A percentile compares a stretch with the other conserved stretches of the same genome.
phyloP scores from a whole-genome alignment of 2,113 vertebrate species.

The Mus spicilegus region DNA sequence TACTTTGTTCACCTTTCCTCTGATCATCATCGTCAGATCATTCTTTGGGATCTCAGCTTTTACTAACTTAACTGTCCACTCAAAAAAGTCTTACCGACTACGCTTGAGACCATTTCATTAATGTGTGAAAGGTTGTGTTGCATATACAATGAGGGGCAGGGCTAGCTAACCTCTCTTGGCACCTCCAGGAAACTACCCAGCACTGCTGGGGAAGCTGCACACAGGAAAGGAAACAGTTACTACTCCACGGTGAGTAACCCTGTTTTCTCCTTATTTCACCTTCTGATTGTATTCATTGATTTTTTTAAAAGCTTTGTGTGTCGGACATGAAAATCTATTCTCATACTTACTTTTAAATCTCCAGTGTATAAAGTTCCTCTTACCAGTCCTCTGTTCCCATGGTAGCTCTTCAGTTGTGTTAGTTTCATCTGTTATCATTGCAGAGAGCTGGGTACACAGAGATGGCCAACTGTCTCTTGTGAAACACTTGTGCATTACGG shows the following conservation, averaged over 20 bases:
- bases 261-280: constrained; percentile 84
- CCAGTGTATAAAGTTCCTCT: constrained; percentile 10
- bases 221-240: constrained; percentile 85
- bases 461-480: background rate
- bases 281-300: constrained; percentile 79
- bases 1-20: constrained; percentile 41
- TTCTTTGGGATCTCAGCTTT: constrained; percentile 70
- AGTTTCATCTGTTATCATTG: constrained; percentile 21
- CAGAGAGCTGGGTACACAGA: constrained; percentile 34
- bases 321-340: constrained; percentile 67
- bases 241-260: constrained; percentile 86
- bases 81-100: constrained; percentile 57
- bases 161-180: constrained; percentile 87
- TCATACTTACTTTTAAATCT: constrained; percentile 62
- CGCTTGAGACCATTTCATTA: constrained; percentile 76
- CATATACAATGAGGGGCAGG: constrained; percentile 81
- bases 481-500: background rate
- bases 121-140: constrained; percentile 82
- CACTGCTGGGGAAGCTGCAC: constrained; percentile 85
- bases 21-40: constrained; percentile 63
- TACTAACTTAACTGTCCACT: constrained; percentile 76
- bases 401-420: constrained; percentile 47
- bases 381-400: constrained; percentile 39
- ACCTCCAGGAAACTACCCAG: constrained; percentile 87
- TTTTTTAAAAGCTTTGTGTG: constrained; percentile 72